Evolutionary conservation across 2,888 invertebrate genomes (phyloP), one percentile per base, ranked within the genome.

Genomic region (Fissipunctia ypsillon): DNA sequence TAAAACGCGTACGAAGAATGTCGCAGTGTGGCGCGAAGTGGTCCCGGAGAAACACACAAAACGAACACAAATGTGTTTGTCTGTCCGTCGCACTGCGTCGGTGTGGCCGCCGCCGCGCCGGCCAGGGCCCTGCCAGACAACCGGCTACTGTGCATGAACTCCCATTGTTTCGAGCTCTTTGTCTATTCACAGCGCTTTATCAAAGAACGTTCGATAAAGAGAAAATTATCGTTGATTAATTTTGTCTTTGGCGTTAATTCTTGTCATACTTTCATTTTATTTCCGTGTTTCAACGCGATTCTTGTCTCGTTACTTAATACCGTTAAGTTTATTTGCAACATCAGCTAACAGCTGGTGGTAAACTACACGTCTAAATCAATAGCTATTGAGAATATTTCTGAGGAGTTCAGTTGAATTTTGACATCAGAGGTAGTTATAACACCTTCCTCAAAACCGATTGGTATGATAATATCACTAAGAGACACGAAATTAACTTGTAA

Each of bases 11-110:
- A 72, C 78, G 85, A 90, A 93, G 93, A 94, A 93, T 94, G 90
- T 93, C 92, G 84, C 93, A 90, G 92, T 92, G 88, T 91, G 93
- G 91, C 92, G 93, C 88, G 93, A 94, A 94, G 93, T 91, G 93
- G 86, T 83, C 79, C 75, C 71, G 84, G 79, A 84, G 83, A 81
- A 76, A 78, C 73, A 86, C 78, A 88, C 83, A 87, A 90, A 91
- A 91, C 86, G 88, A 88, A 89, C 89, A 89, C 84, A 88, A 83
- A 82, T 85, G 76, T 85, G 80, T 86, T 84, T 88, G 88, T 85
- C 78, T 80, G 87, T 81, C 69, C 69, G 85, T 84, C 76, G 81
- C 54, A 35, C 25, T 73, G 85, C 74, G 76, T 75, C 80, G 73
- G 87, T 90, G 89, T 88, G 88, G 90, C 88, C 90, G 45, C 76